Evolutionary conservation across 2,888 invertebrate species (phyloP), one percentile per base, ranked within the genome.

Genomic region (Stenurella melanura): DNA sequence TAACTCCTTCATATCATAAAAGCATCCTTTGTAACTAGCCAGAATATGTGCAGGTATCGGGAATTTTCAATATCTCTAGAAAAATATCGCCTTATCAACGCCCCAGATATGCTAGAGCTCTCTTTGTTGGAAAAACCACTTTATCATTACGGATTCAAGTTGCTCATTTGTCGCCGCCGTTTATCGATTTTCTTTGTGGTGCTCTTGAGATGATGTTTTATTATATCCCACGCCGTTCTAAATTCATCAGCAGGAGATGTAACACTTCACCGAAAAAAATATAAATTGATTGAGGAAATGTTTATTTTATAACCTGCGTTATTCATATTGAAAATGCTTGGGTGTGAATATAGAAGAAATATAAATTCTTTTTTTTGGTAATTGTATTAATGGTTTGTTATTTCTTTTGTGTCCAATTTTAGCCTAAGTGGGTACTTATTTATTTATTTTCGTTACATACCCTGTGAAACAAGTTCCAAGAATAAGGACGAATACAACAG

Each of bases 71-170:
- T 50, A n/a, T 50, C 50, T n/a, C n/a, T n/a, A 50, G 2, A 15
- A 42, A 50, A 42, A 42, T 42, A 42, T 11, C 12, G 42, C 12
- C 42, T 42, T 42, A 42, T 42, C 42, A 15, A 3, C 15, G 11
- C 12, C 42, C 42, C 42, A 42, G 42, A 42, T 42, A 42, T 12
- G 0, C 15, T n/a, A 12, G 15, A 50, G n/a, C n/a, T 50, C 50
- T n/a, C n/a, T 50, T 50, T 50, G n/a, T 50, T n/a, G 50, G 7
- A 50, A n/a, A 15, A 50, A 50, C 50, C 50, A n/a, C 50, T 50
- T 50, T 50, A 50, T 50, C 50, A 50, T 50, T 50, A 50, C 50
- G n/a, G 15, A 50, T 50, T 50, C 50, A 50, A 50, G 50, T n/a
- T 50, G 50, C 50, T 50, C 50, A n/a, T 50, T 50, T 50, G 50